A percentile compares a stretch with the other conserved stretches of the same genome.
Conservation (phyloP, 2,888 invertebrate genomes). For the Helobdella robusta region DNA sequence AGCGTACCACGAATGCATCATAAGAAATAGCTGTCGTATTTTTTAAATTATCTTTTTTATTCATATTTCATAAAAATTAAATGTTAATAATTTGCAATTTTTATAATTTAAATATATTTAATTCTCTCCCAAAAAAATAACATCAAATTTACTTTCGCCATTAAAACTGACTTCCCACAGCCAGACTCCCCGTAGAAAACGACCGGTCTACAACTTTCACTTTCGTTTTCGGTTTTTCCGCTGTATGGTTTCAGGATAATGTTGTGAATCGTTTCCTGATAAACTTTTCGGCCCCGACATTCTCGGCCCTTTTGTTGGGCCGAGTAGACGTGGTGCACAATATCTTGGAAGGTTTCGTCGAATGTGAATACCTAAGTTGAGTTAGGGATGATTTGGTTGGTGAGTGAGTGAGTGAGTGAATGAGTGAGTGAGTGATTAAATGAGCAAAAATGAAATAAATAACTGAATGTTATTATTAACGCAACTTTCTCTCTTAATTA, state of each 20-base stretch:
- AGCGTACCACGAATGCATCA: too few relatives aligned
- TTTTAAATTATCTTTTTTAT: too few relatives aligned
- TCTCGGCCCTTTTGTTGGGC: constrained; percentile 27
- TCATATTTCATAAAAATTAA: too few relatives aligned
- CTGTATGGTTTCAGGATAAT: too few relatives aligned
- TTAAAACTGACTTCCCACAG: constrained; percentile 37
- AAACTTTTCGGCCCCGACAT: constrained; percentile 32
- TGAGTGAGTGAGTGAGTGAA: neutral
- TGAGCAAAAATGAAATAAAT: neutral
- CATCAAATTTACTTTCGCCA: constrained; percentile 35
- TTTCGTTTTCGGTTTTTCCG: too few relatives aligned
- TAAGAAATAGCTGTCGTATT: too few relatives aligned
- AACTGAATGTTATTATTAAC: too few relatives aligned
- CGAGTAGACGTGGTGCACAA: constrained; percentile 35
- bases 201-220: constrained; percentile 26
- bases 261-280: constrained; percentile 23
- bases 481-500: too few relatives aligned
- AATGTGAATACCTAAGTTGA: neutral
- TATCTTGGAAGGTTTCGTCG: constrained; percentile 31
- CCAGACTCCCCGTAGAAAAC: constrained; percentile 36
- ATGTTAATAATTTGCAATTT: too few relatives aligned
- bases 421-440: neutral
- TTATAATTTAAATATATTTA: too few relatives aligned
- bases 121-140: too few relatives aligned
- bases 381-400: neutral